phyloP scores from a whole-genome alignment of 2,113 vertebrate species.

The Microcebus tavaratra region DNA sequence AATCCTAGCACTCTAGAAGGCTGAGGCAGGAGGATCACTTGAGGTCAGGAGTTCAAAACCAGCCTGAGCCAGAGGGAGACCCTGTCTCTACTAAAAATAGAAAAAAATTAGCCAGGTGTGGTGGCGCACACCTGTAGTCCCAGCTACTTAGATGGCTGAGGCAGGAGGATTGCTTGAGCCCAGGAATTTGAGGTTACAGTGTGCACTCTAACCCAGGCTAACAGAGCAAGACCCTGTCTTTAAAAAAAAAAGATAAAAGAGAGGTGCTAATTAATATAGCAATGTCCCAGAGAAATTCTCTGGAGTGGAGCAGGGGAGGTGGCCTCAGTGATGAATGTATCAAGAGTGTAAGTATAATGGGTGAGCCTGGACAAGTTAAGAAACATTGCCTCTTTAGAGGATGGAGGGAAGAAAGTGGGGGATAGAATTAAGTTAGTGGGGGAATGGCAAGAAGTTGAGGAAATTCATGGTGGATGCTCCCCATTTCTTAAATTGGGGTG shows the following conservation, averaged over 20 bases:
- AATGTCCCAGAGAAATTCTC: neutral
- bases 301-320: neutral
- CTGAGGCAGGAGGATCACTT: too few relatives aligned
- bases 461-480: neutral
- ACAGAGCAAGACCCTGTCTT: too few relatives aligned
- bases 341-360: neutral
- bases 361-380: neutral
- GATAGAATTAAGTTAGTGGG: neutral
- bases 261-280: neutral
- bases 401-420: neutral
- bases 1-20: too few relatives aligned
- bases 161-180: too few relatives aligned
- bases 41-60: too few relatives aligned
- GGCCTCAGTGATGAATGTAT: neutral
- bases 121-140: too few relatives aligned
- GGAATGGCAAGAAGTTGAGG: neutral
- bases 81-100: too few relatives aligned
- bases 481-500: neutral
- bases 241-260: neutral
- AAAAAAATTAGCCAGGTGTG: too few relatives aligned
- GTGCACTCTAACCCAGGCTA: too few relatives aligned
- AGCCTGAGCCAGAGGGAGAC: too few relatives aligned
- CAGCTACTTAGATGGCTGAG: too few relatives aligned
- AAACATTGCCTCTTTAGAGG: neutral
- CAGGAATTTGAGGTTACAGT: too few relatives aligned